Evolutionary conservation across 2,797 vertebrate genomes (phyloP).

Genomic region (Cygnus olor): DNA sequence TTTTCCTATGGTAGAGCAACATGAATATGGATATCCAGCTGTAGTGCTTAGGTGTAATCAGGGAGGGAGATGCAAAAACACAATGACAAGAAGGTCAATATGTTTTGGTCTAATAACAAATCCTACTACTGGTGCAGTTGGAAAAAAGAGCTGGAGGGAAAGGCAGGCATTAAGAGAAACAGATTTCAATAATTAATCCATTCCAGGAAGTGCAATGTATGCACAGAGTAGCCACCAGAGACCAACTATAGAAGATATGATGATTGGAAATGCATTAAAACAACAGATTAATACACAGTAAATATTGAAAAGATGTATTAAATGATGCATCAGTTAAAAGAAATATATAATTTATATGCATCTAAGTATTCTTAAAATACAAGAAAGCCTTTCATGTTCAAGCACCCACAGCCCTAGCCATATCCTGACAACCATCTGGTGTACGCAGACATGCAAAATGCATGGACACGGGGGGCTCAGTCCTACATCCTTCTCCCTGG

Average conservation of each 20-base stretch:
- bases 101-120: constrained; percentile 28
- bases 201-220: constrained; percentile 11
- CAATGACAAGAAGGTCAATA: constrained; percentile 49
- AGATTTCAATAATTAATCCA: constrained; percentile 24
- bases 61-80: constrained; percentile 46
- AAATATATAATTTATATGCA: neutral
- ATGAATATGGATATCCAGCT: constrained; percentile 70
- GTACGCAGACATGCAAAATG: neutral
- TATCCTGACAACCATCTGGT: neutral
- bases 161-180: neutral
- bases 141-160: neutral
- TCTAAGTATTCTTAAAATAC: neutral
- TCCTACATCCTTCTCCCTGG: fast-evolving
- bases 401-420: neutral
- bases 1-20: neutral
- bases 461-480: neutral
- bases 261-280: neutral
- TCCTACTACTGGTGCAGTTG: neutral
- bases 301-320: neutral
- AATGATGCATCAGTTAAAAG: neutral
- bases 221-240: neutral
- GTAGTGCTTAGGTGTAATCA: constrained; percentile 39
- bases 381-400: neutral
- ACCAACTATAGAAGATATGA: neutral
- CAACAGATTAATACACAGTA: neutral